These are phyloP conservation scores for Sanderia malayensis DNA, from an alignment of 30 jellyfish, hydroid and myxozoan genomes.

Conservation along the genomic window DNA sequence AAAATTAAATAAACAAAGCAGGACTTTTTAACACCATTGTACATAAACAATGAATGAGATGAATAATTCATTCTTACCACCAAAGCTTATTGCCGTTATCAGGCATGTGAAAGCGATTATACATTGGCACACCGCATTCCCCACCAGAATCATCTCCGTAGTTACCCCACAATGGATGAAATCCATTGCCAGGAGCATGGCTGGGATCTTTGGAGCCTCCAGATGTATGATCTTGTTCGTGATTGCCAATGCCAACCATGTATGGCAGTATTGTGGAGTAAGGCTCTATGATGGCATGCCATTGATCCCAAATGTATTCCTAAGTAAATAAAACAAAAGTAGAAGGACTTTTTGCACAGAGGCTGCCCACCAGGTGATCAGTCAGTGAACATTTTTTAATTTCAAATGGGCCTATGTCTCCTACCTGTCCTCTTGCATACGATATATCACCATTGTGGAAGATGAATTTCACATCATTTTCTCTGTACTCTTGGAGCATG, in stretches of 20 bases:
- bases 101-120: slow-evolving; percentile 85
- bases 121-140: slow-evolving; percentile 95
- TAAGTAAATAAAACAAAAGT: too few species aligned
- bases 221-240: slow-evolving; percentile 76
- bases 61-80: too few species aligned
- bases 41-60: too few species aligned
- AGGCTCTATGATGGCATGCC: slow-evolving; percentile 81
- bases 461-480: slow-evolving; percentile 47
- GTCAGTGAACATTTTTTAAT: too few species aligned
- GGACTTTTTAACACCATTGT: too few species aligned
- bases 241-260: slow-evolving; percentile 90
- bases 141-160: slow-evolving; percentile 88
- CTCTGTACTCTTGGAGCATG: slow-evolving; percentile 56
- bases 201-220: slow-evolving; percentile 89
- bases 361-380: too few species aligned
- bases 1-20: too few species aligned
- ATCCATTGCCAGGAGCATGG: slow-evolving; percentile 70
- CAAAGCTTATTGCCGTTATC: slow-evolving; percentile 78
- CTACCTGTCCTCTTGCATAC: slow-evolving; percentile 77
- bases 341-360: too few species aligned
- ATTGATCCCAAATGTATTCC: slow-evolving; percentile 90
- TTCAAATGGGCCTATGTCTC: too few species aligned
- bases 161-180: slow-evolving; percentile 85
- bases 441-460: slow-evolving; percentile 85
- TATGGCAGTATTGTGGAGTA: slow-evolving; percentile 76